A percentile compares a stretch with the other conserved stretches of the same genome.
Evolutionary conservation across 2,888 invertebrate genomes (phyloP).

Genomic region (Ichneumoninae sp.): DNA sequence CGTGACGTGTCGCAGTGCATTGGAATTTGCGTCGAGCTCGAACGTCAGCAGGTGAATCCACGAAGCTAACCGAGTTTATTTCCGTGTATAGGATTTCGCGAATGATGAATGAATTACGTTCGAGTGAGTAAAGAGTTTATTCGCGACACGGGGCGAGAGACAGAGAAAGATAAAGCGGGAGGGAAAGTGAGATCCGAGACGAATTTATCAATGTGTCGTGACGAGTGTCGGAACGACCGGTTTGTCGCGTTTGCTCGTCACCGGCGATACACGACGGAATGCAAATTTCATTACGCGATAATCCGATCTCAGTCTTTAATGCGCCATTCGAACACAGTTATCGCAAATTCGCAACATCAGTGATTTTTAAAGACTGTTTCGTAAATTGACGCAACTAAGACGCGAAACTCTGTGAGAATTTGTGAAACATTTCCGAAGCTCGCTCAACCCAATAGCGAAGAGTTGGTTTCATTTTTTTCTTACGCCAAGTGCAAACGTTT

Average conservation of each 20-base stretch:
- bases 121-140: conserved; percentile 18
- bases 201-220: conserved; percentile 1
- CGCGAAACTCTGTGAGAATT: background rate
- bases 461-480: too few relatives aligned
- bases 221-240: conserved; percentile 8
- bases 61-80: conserved; percentile 11
- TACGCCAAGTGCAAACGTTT: too few relatives aligned
- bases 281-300: conserved; percentile 5
- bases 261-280: conserved; percentile 14
- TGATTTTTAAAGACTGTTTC: background rate
- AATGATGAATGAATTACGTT: conserved; percentile 44
- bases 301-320: conserved; percentile 18
- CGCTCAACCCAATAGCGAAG: background rate
- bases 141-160: conserved; percentile 8
- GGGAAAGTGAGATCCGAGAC: conserved; percentile 25
- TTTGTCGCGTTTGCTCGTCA: background rate
- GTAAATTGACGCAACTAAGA: background rate
- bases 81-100: conserved; percentile 1
- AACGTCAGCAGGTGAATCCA: conserved; percentile 20
- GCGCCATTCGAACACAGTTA: background rate
- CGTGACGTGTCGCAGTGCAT: conserved; percentile 6
- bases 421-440: background rate
- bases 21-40: background rate
- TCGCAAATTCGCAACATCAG: background rate
- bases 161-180: background rate